Evolutionary conservation across 1,140 invertebrate genomes (phyloP), one percentile per base, ranked within the genome.

Genomic region (Aphaenogaster floridana): DNA sequence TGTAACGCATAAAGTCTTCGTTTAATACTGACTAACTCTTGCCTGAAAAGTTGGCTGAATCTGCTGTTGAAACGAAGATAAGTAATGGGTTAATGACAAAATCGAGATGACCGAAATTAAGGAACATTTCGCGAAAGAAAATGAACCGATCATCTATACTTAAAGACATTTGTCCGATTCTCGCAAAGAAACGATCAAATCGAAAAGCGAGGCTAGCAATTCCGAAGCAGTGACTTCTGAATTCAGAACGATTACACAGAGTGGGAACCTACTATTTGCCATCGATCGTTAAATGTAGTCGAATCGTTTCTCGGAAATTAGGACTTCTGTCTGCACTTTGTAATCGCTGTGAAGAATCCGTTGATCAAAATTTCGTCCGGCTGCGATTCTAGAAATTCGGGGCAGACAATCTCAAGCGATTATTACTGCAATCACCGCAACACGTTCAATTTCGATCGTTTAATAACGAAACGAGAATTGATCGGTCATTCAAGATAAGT

Each of bases 221-320:
- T 69, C 36, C 8, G 39, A 57, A 71, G 13, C 34, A 42, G 50
- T 39, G 64, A 80, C 63, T 68, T 54, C 63, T 80, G 78, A 69
- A 57, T 69, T 54, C 63, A 39, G 52, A 42, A 42, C 78, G 36
- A 57, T 81, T 42, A 71, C 8, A 9, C 78, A 36, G 52, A 39
- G 0, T 42, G 48, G n/a, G 15, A 69, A 71, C 78, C 78, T 57
- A 54, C 64, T 69, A 81, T 81, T 81, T 81, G 36, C 63, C 36
- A 36, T 71, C 64, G 64, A 81, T 81, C 66, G 64, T 21, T 71
- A 71, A 71, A 57, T 54, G 36, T 21, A 54, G 36, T 54, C n/a
- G 8, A 81, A 69, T 57, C 63, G 63, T 80, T 80, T 69, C 78
- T 71, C 78, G 21, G 36, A 17, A 81, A 81, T 54, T 52, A 28